phyloP scores from a whole-genome alignment of 1,140 invertebrate species.

The Bombus ignitus region DNA sequence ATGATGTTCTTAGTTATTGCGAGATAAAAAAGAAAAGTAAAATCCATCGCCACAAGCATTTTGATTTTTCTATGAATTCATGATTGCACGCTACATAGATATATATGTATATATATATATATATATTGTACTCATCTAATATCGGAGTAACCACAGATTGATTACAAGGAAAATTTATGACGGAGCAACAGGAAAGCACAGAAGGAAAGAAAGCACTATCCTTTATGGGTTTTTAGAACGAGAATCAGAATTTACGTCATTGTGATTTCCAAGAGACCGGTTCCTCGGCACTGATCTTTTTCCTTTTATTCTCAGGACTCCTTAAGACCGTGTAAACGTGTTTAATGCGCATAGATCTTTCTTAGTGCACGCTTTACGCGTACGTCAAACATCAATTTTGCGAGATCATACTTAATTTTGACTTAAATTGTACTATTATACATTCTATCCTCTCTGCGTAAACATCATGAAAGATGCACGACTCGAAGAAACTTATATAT shows the following conservation, averaged over 20 bases:
- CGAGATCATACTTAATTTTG: not conserved
- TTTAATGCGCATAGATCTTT: not conserved
- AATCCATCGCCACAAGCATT: too few species aligned
- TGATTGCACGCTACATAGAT: too few species aligned
- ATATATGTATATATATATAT: not conserved
- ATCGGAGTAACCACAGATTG: not conserved
- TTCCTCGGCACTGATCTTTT: constrained; percentile 24
- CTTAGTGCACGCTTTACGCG: not conserved
- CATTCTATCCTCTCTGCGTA: not conserved
- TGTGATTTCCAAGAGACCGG: constrained; percentile 50
- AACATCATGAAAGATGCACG: not conserved
- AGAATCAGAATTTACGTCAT: constrained; percentile 36
- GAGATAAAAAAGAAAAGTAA: too few species aligned
- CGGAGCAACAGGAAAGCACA: not conserved
- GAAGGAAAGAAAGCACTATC: not conserved
- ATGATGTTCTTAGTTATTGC: not conserved
- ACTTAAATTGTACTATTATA: too few species aligned
- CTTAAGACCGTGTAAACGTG: not conserved
- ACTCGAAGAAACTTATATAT: not conserved
- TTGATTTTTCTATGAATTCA: too few species aligned
- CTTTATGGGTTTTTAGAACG: constrained; percentile 6
- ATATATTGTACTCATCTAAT: not conserved
- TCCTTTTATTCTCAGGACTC: constrained; percentile 33
- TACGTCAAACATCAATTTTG: not conserved
- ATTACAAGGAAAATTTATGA: not conserved